Conservation (phyloP, 2,113 vertebrate genomes). For the Erythrocercus mccallii region DNA sequence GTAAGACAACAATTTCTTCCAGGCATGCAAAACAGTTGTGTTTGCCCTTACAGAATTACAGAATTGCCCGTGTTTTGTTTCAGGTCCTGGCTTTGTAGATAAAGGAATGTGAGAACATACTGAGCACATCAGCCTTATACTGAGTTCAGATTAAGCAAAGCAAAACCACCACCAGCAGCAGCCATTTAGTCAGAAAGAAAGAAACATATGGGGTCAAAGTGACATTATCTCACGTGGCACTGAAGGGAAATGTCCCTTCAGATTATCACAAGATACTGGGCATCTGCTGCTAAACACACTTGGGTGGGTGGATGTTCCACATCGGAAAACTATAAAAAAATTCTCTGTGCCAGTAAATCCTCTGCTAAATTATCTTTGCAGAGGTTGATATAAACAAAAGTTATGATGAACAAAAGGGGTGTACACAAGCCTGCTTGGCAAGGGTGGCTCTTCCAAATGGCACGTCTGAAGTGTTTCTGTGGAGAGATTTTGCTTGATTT, state of each 20-base stretch:
- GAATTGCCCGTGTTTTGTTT: not conserved
- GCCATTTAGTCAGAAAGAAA: not conserved
- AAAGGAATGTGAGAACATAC: not conserved
- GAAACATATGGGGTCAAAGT: not conserved
- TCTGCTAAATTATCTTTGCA: not conserved
- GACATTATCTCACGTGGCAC: fast-evolving
- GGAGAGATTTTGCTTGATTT: not conserved
- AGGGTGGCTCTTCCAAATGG: not conserved
- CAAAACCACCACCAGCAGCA: not conserved
- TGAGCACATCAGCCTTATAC: not conserved
- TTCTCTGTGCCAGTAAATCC: not conserved
- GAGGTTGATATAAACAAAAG: not conserved
- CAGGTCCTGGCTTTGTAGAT: not conserved
- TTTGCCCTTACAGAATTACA: not conserved
- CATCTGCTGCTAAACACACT: not conserved
- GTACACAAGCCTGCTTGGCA: not conserved
- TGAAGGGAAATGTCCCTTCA: not conserved
- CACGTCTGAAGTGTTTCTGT: not conserved
- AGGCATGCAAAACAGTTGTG: not conserved
- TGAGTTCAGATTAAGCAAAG: not conserved
- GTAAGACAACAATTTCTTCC: not conserved
- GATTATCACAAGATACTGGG: not conserved
- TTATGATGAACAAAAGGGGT: not conserved
- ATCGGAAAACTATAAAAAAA: not conserved
- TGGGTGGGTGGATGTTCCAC: fast-evolving